Evolutionary conservation across 2,797 vertebrate species (phyloP).

Genomic region (Danio jaintianensis): DNA sequence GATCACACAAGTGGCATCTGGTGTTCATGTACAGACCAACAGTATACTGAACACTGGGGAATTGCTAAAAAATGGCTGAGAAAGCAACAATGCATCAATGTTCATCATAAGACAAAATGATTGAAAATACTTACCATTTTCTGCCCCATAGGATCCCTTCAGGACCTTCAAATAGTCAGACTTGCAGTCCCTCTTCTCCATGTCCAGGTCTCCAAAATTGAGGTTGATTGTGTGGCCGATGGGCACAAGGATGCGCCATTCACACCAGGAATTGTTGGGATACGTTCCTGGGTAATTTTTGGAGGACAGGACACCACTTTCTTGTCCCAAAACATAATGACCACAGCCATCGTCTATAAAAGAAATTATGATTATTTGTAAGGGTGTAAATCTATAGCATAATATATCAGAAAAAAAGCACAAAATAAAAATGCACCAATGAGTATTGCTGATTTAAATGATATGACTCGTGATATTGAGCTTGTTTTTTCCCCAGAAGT

Average conservation of each 20-base stretch:
- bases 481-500: too few species aligned
- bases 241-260: slow-evolving; percentile 80
- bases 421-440: too few species aligned
- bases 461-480: too few species aligned
- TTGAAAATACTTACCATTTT: slow-evolving; percentile 72
- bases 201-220: slow-evolving; percentile 83
- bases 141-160: slow-evolving; percentile 62
- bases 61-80: not conserved
- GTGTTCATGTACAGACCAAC: not conserved
- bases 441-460: too few species aligned
- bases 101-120: not conserved
- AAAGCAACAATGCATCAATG: not conserved
- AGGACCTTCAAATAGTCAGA: slow-evolving; percentile 81
- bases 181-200: slow-evolving; percentile 81
- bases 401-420: too few species aligned
- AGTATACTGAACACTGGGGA: not conserved
- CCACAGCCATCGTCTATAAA: slow-evolving; percentile 83
- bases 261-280: slow-evolving; percentile 83
- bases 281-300: slow-evolving; percentile 87
- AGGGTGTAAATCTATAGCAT: too few species aligned
- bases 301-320: slow-evolving; percentile 84
- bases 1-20: not conserved
- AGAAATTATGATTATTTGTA: not conserved
- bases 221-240: slow-evolving; percentile 79
- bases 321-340: slow-evolving; percentile 77